phyloP scores from a whole-genome alignment of 2,888 invertebrate species.

The Lasioglossum figueresi region DNA sequence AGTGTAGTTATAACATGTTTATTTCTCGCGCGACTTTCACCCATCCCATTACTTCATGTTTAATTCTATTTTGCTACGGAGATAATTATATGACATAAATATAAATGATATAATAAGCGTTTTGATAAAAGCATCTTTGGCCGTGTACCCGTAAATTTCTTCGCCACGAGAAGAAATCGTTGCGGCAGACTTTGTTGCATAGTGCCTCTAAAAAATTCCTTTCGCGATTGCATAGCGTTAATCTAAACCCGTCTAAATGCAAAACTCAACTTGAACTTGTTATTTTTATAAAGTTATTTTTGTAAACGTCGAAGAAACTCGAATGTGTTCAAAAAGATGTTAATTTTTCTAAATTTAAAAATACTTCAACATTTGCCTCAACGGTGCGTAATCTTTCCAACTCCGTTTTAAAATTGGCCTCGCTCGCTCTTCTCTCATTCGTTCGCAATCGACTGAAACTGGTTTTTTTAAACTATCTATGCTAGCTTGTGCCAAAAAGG shows the following conservation, averaged over 20 bases:
- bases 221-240: background rate
- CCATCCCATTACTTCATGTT: slow-evolving; percentile 7
- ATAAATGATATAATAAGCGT: background rate
- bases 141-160: background rate
- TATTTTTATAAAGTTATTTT: background rate
- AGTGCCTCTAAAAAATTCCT: background rate
- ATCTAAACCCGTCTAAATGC: background rate
- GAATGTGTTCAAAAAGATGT: no score
- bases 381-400: no score
- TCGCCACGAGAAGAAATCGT: background rate
- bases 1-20: slow-evolving; percentile 16
- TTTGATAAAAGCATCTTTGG: background rate
- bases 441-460: background rate
- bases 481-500: no score
- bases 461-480: background rate
- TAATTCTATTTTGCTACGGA: slow-evolving; percentile 9
- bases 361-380: no score
- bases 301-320: no score
- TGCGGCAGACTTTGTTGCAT: background rate
- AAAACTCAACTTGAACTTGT: background rate
- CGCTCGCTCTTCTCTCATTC: no score
- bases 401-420: no score
- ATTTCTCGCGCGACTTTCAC: background rate
- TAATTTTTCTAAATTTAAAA: no score
- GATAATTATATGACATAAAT: slow-evolving; percentile 4